These are phyloP conservation scores for Geotria australis DNA, from an alignment of 2,797 vertebrate genomes.

Conservation along the genomic window DNA sequence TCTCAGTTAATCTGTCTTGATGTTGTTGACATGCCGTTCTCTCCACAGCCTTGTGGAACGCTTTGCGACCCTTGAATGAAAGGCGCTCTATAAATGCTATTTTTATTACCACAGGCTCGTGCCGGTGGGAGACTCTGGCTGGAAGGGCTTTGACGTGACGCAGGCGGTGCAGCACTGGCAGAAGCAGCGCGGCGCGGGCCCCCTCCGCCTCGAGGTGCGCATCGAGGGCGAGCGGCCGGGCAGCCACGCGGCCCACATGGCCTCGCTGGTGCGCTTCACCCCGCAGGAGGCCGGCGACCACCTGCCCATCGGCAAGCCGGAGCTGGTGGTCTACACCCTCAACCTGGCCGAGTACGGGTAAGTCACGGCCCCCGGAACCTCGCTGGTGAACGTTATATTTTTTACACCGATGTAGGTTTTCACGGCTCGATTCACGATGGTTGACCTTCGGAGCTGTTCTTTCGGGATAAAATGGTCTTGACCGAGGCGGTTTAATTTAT, in stretches of 20 bases:
- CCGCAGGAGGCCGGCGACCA: constrained; percentile 34
- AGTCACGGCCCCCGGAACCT: constrained; percentile 5
- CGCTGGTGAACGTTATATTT: no score
- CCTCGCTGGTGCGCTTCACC: constrained; percentile 40
- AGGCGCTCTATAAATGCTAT: no score
- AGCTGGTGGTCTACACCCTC: constrained; percentile 66
- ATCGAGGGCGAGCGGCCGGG: constrained; percentile 57
- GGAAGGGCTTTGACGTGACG: constrained; percentile 80
- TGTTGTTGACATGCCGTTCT: no score
- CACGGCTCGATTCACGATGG: no score
- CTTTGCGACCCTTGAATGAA: no score
- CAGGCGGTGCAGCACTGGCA: constrained; percentile 78
- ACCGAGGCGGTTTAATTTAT: no score
- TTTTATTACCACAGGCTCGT: constrained; percentile 48
- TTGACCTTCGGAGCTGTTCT: no score
- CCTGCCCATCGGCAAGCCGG: constrained; percentile 30
- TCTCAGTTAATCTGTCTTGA: no score
- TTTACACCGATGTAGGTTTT: no score
- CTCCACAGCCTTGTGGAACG: no score
- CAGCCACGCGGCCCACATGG: constrained; percentile 36
- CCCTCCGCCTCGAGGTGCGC: constrained; percentile 65
- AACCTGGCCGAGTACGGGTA: constrained; percentile 54
- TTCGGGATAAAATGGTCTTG: no score
- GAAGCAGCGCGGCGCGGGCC: constrained; percentile 15
- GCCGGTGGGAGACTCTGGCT: constrained; percentile 41